Conservation (phyloP, 2,113 vertebrate genomes). For the Dicrurus megarhynchus region DNA sequence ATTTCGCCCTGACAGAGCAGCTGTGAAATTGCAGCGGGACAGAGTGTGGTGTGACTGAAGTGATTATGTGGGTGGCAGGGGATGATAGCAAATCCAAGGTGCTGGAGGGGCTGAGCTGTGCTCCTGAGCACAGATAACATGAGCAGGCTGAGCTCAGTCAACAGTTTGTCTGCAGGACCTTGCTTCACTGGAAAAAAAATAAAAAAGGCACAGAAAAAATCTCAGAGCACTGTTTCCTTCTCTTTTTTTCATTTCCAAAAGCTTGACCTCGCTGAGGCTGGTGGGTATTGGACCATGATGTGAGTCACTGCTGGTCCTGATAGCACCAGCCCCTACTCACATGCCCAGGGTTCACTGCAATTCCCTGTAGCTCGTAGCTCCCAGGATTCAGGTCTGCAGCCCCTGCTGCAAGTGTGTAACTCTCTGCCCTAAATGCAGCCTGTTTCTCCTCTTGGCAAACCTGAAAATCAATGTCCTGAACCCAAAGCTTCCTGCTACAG, state of each 20-base stretch:
- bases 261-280: not conserved
- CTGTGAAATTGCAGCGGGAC: slow-evolving; percentile 32
- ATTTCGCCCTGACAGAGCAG: not conserved
- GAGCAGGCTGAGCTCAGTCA: not conserved
- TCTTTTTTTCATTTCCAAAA: not conserved
- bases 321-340: not conserved
- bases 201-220: not conserved
- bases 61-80: not conserved
- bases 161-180: not conserved
- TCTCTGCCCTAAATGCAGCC: not conserved
- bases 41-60: not conserved
- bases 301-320: not conserved
- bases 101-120: not conserved
- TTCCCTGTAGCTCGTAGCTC: not conserved
- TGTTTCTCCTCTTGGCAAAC: not conserved
- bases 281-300: not conserved
- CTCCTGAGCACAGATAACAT: not conserved
- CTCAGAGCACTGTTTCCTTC: not conserved
- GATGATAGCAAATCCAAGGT: not conserved
- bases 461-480: not conserved
- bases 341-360: not conserved
- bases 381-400: not conserved
- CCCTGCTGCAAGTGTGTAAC: not conserved
- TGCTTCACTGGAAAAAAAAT: not conserved
- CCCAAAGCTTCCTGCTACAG: not conserved